Conservation (phyloP, 2,113 vertebrate species). For the Dicentrarchus labrax region DNA sequence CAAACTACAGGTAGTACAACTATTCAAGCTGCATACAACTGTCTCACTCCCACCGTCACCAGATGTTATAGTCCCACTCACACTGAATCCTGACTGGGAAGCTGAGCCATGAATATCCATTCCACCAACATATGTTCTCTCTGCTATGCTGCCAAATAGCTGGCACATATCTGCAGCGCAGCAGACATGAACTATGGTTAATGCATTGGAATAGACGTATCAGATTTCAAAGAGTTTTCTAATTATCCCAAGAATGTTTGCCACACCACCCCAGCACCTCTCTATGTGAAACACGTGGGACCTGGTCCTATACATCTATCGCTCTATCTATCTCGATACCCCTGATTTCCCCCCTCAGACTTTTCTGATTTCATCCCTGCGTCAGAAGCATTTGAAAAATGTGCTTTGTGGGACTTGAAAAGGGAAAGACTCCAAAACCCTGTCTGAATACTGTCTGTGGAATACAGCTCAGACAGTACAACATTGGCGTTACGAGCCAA, state of each 20-base stretch:
- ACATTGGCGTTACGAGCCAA: constrained; percentile 27
- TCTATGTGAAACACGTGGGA: constrained; percentile 59
- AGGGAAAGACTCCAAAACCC: constrained; percentile 54
- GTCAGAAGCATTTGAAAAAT: constrained; percentile 72
- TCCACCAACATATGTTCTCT: constrained; percentile 1
- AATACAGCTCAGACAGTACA: constrained; percentile 53
- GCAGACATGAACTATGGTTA: constrained; percentile 20
- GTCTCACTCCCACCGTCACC: constrained; percentile 1
- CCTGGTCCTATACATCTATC: constrained; percentile 8
- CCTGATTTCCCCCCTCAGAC: constrained; percentile 29
- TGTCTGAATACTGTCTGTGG: constrained; percentile 35
- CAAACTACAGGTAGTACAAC: neutral
- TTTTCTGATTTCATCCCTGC: constrained; percentile 61
- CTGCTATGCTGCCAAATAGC: constrained; percentile 1
- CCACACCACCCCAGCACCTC: constrained; percentile 31
- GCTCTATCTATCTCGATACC: constrained; percentile 19
- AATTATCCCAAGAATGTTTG: constrained; percentile 52
- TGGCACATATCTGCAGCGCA: constrained; percentile 20
- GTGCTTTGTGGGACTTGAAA: constrained; percentile 65
- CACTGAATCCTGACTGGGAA: neutral
- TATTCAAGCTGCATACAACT: neutral
- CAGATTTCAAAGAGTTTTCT: constrained; percentile 46
- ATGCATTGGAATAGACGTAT: constrained; percentile 29
- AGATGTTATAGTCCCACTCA: constrained; percentile 29
- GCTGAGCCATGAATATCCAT: constrained; percentile 24